These are phyloP conservation scores for Microtus oregoni DNA, from an alignment of 2,113 vertebrate genomes.

Conservation along the genomic window DNA sequence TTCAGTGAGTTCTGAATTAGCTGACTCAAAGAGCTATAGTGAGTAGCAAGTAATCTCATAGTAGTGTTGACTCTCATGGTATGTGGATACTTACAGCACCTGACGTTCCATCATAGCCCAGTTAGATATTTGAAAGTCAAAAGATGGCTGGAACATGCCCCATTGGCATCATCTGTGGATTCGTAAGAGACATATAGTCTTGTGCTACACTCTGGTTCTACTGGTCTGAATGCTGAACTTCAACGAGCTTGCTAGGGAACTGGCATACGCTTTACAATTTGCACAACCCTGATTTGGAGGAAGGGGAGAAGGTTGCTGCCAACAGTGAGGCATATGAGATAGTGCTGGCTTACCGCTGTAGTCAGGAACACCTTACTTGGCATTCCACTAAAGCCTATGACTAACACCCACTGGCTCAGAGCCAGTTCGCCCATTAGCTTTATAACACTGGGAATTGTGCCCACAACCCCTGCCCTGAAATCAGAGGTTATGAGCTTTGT, in stretches of 20 bases:
- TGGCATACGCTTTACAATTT: neutral
- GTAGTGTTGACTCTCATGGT: neutral
- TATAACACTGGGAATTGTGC: slow-evolving; percentile 57
- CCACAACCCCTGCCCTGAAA: slow-evolving; percentile 50
- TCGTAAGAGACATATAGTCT: slow-evolving; percentile 26
- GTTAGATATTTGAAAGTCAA: slow-evolving; percentile 4
- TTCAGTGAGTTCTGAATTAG: slow-evolving; percentile 29
- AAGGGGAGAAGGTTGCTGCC: neutral
- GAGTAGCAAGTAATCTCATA: neutral
- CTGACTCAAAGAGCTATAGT: neutral
- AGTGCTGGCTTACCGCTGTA: neutral
- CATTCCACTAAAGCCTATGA: slow-evolving; percentile 54
- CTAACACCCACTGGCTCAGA: slow-evolving; percentile 22
- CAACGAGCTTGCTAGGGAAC: neutral
- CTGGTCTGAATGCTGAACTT: neutral
- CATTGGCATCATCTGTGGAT: neutral
- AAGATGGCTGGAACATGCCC: neutral
- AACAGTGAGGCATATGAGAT: neutral
- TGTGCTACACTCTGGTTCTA: neutral
- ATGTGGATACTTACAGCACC: neutral
- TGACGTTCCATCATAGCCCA: neutral
- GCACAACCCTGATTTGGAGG: neutral
- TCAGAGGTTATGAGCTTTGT: slow-evolving; percentile 15
- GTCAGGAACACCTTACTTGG: slow-evolving; percentile 15
- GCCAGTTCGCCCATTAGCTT: slow-evolving; percentile 52